phyloP scores from a whole-genome alignment of 2,113 vertebrate genomes.

The Colossoma macropomum region DNA sequence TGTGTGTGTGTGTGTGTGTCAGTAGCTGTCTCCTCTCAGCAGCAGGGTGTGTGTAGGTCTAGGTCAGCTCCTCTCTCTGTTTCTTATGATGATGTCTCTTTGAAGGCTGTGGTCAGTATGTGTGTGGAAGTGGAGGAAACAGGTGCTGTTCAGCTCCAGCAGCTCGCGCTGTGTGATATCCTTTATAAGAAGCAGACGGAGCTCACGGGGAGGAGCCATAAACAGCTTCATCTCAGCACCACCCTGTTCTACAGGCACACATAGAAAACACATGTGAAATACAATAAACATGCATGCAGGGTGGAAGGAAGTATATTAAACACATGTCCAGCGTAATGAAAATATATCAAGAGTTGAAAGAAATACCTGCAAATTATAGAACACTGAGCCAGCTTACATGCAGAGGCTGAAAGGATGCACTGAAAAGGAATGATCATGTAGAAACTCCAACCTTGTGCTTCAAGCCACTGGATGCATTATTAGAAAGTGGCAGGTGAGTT shows the following conservation, averaged over 20 bases:
- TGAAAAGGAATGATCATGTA: neutral
- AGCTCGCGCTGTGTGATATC: constrained; percentile 73
- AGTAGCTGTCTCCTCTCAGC: constrained; percentile 20
- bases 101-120: constrained; percentile 67
- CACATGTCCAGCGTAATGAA: neutral
- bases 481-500: no score
- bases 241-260: neutral
- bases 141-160: constrained; percentile 76
- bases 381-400: neutral
- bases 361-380: neutral
- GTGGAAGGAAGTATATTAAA: neutral
- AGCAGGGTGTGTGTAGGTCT: constrained; percentile 46
- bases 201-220: constrained; percentile 66
- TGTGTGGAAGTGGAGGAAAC: constrained; percentile 80
- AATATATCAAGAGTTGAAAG: neutral
- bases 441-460: neutral
- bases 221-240: constrained; percentile 62
- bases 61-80: constrained; percentile 56
- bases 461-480: no score
- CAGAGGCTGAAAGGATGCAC: neutral
- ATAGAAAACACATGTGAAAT: neutral
- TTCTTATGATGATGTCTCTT: constrained; percentile 64
- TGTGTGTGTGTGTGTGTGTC: constrained; percentile 13
- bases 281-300: neutral
- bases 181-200: constrained; percentile 82